Base-by-base conservation (phyloP, 2,797 vertebrate genomes). In the Pseudomugil tenellus region DNA sequence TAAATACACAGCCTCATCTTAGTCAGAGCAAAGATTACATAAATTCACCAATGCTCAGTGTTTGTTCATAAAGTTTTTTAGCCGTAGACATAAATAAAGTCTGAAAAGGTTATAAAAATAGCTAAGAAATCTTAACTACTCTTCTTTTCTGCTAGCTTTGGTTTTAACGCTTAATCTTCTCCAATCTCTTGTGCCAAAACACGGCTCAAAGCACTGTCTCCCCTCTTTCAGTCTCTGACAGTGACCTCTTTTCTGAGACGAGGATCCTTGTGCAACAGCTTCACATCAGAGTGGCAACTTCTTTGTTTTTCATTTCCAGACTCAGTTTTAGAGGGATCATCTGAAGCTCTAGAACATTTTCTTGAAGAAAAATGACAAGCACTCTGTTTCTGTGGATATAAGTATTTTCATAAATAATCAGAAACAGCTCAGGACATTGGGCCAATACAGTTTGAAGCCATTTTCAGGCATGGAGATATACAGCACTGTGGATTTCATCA, bases 141-240 rank as follows among this genome's bases (percentile, higher is more conserved):
- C 83, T 87, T 77, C n/a, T 77, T 55, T 76, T 53, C 66, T 78
- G 63, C 76, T 82, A 78, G 86, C 81, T 81, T 83, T 84, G 72
- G 67, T 86, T 87, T 83, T 71, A 79, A 74, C 76, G 62, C 74
- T 84, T 85, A 80, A 85, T 88, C 85, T 86, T 71, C 49, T 41
- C 26, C 56, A 78, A 88, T 91, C 82, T 86, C 65, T 70, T 58
- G 58, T 84, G 79, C 82, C 80, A 83, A 83, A 89, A 85, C 80
- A 82, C 55, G 61, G 55, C 69, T 79, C 32, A 4, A 7, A 77
- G 75, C 55, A 19, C 67, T 11, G 71, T 57, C 74, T 83, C 63
- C 71, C 76, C 68, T 39, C 56, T 74, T 84, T 77, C 64, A 79
- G 59, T 74, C 56, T 61, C 61, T 64, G 73, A 58, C 76, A 68